These are phyloP conservation scores for Hypanus sabinus DNA, from an alignment of 2,113 vertebrate genomes.

Conservation along the genomic window DNA sequence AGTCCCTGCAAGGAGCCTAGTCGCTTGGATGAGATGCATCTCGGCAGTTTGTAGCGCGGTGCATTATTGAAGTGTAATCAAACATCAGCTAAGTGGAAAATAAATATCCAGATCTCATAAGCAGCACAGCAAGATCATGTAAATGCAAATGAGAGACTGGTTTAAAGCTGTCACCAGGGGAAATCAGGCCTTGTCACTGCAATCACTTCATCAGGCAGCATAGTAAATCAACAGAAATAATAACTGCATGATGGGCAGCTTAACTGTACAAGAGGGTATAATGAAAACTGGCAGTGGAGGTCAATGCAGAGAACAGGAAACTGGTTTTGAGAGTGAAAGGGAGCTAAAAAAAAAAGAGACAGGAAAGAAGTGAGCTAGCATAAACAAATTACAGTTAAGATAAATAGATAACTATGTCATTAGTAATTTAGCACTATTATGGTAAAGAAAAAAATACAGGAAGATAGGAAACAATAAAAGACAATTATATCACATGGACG, in stretches of 20 bases:
- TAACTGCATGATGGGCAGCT: conserved; percentile 53
- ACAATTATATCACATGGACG: neutral
- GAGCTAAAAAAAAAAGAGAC: neutral
- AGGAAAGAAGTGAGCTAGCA: neutral
- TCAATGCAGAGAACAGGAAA: conserved; percentile 40
- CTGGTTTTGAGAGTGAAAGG: conserved; percentile 40
- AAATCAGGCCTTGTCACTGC: conserved; percentile 52
- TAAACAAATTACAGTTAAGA: neutral
- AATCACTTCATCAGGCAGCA: conserved; percentile 55
- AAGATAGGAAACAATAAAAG: neutral
- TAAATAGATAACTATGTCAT: neutral
- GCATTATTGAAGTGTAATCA: conserved; percentile 74
- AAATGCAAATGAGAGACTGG: conserved; percentile 94
- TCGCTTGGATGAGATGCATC: conserved; percentile 50
- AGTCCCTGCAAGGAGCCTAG: conserved; percentile 50
- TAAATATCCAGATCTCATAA: conserved; percentile 80
- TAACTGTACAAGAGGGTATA: conserved; percentile 52
- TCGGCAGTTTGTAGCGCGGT: conserved; percentile 51
- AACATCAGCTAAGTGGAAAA: conserved; percentile 84
- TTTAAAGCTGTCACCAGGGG: conserved; percentile 75
- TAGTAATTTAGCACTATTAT: neutral
- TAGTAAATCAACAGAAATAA: conserved; percentile 69
- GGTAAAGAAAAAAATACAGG: neutral
- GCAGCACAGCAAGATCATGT: conserved; percentile 89
- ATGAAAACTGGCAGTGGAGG: conserved; percentile 51